Conservation (phyloP, 2,113 vertebrate species). For the Prinia subflava region DNA sequence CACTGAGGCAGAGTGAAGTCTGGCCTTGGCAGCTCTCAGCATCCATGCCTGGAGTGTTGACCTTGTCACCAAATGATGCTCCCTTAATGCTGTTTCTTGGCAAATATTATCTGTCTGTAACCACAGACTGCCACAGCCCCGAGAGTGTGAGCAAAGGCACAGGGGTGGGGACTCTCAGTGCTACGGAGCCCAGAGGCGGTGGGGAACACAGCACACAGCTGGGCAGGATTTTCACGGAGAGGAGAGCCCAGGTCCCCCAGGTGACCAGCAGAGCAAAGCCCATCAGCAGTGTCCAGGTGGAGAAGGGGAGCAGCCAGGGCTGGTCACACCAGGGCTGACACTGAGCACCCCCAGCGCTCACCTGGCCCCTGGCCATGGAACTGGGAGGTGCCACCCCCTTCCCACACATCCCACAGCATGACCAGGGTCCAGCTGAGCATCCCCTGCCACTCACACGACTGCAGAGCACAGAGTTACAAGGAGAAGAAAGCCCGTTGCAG, state of each 20-base stretch:
- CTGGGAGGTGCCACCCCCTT: background rate
- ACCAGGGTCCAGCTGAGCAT: rapidly evolving
- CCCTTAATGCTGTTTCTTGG: background rate
- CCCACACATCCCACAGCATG: background rate
- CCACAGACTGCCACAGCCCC: background rate
- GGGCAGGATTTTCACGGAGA: rapidly evolving
- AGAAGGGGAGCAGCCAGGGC: background rate
- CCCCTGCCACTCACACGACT: rapidly evolving
- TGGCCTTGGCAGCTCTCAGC: background rate
- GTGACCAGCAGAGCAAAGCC: rapidly evolving
- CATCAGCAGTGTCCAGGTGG: rapidly evolving
- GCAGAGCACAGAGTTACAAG: rapidly evolving
- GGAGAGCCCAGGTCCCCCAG: background rate
- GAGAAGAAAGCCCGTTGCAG: background rate
- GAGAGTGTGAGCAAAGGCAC: background rate
- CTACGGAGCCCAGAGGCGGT: background rate
- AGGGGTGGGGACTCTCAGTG: background rate
- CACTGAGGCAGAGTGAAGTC: background rate
- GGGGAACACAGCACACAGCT: background rate
- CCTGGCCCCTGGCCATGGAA: background rate
- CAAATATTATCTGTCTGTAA: background rate
- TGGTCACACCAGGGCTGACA: background rate
- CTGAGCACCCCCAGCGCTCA: background rate
- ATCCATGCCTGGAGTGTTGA: rapidly evolving
- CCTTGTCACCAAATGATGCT: too few species aligned